Percentiles rank a stretch among this genome's conserved stretches.
These are phyloP conservation scores for Agriopis aurantiaria DNA, from an alignment of 2,888 invertebrate genomes.

Conservation along the genomic window DNA sequence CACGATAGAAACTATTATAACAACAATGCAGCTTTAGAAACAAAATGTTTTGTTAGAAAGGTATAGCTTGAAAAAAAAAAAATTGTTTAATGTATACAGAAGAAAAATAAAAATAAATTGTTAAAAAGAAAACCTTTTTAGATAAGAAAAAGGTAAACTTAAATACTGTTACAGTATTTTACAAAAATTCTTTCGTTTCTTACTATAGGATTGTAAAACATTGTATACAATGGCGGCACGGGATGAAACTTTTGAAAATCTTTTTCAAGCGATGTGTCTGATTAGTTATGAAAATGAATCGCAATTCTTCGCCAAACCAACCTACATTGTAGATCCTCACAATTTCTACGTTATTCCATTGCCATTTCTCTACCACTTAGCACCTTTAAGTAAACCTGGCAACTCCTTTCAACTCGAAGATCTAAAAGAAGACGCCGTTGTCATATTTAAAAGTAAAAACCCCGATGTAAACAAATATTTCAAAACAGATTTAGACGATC, in stretches of 20 bases:
- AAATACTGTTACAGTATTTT: too few species aligned
- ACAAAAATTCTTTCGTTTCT: too few species aligned
- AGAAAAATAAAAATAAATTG: too few species aligned
- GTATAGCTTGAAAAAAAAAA: not conserved
- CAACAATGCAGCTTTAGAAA: constrained; percentile 6
- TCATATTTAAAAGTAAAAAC: constrained; percentile 18
- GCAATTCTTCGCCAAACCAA: constrained; percentile 17
- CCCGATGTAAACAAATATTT: constrained; percentile 12
- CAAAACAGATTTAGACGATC: constrained; percentile 10
- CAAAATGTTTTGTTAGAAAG: not conserved
- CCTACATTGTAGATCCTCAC: constrained; percentile 19
- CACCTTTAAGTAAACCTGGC: constrained; percentile 13
- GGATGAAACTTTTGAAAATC: not conserved
- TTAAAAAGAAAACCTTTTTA: not conserved
- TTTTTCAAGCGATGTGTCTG: constrained; percentile 4
- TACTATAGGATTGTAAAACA: not conserved
- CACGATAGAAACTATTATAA: not conserved
- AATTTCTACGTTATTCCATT: constrained; percentile 26
- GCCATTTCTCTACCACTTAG: not conserved
- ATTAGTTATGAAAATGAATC: constrained; percentile 1
- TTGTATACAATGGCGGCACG: constrained; percentile 4
- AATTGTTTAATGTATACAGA: not conserved
- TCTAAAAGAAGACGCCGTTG: constrained; percentile 6
- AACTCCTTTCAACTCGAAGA: not conserved
- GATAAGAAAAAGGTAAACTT: too few species aligned